Evolutionary conservation across 2,888 invertebrate species (phyloP), one percentile per base, ranked within the genome.

Genomic region (Caradrina clavipalpis): DNA sequence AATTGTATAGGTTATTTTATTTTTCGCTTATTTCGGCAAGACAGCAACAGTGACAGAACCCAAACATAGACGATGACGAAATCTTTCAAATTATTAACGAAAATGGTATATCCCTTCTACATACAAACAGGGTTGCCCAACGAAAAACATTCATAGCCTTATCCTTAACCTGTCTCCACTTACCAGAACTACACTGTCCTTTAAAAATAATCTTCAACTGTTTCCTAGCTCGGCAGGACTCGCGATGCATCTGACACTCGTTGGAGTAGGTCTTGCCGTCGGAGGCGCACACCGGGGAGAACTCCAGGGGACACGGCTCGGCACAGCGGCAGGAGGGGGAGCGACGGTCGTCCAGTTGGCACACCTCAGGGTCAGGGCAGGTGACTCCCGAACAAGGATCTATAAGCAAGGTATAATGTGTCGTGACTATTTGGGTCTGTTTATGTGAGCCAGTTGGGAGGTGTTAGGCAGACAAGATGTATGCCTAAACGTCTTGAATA

Each of bases 241-340:
- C 97, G 85, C 98, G 97, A 81, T 97, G 96, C 92, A 98, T 97
- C 86, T 97, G 97, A 91, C 99, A 99, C 91, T 98, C 98, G 93
- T 98, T 98, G 78, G 98, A 96, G 90, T 98, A 98, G 0, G 98
- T 98, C 91, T 98, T 97, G 62, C 98, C 98, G 92, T 98, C 98
- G 57, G 97, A 98, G 13, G 98, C 98, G 86, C 98, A 98, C 58
- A 98, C 97, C 0, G 98, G 98, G 11, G 97, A 97, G 91, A 98
- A 98, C 89, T 98, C 98, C 62, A 98, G 96, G 6, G 98, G 97
- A 84, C 98, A 98, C 56, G 97, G 97, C 87, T 98, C 98, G 59
- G 98, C 98, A 90, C 99, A 99, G 67, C 97, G 97, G 90, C 99
- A 99, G 68, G 97, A 97, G 0, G 98, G 98, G 78, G 97, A 97